phyloP scores from a whole-genome alignment of 2,888 invertebrate genomes.

The Liposcelis brunnea region DNA sequence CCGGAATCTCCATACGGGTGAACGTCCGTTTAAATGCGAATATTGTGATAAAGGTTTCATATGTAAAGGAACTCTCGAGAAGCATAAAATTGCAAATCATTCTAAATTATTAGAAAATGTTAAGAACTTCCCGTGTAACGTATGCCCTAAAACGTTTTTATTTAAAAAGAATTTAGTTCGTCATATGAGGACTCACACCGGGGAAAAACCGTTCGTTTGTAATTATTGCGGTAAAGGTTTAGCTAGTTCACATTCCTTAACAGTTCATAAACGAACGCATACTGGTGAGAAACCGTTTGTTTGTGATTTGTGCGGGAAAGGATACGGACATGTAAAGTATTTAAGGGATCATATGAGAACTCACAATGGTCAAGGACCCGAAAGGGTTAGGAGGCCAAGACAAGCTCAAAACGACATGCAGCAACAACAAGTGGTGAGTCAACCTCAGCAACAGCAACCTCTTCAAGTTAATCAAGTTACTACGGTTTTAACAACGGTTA shows the following conservation, averaged over 20 bases:
- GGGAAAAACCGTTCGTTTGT: conserved; percentile 15
- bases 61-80: conserved; percentile 24
- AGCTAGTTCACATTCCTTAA: conserved; percentile 13
- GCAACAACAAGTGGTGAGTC: neutral
- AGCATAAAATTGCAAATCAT: conserved; percentile 20
- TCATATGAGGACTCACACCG: conserved; percentile 16
- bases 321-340: conserved; percentile 12
- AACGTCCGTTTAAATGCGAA: conserved; percentile 21
- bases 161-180: conserved; percentile 14
- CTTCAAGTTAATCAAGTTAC: no score
- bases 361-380: conserved; percentile 11
- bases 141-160: conserved; percentile 3
- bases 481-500: no score
- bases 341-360: conserved; percentile 12
- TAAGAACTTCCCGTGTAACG: conserved; percentile 1
- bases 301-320: conserved; percentile 24
- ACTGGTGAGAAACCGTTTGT: conserved; percentile 14
- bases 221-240: conserved; percentile 14
- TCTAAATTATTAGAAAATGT: conserved; percentile 8
- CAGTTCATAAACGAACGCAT: conserved; percentile 13
- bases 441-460: neutral
- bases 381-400: neutral
- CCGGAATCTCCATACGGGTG: conserved; percentile 29
- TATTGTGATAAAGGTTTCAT: conserved; percentile 25
- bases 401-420: neutral